Evolutionary conservation across 2,888 invertebrate genomes (phyloP).

Genomic region (Drosophila nigricruria): DNA sequence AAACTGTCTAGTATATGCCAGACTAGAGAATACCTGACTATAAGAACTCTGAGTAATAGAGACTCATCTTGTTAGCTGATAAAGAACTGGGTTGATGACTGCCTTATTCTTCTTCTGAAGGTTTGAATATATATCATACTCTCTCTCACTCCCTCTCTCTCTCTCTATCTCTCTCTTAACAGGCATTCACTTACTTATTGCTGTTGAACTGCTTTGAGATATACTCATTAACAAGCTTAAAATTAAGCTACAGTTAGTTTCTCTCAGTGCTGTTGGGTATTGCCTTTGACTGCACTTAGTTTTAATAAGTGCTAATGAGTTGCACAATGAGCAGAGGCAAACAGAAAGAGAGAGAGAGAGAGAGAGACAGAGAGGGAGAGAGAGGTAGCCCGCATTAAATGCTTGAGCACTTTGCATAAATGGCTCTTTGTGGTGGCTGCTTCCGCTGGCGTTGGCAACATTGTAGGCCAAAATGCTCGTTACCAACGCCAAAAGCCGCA

Average conservation of each 20-base stretch:
- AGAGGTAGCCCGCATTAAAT: conserved; percentile 43
- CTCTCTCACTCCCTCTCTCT: too few relatives aligned
- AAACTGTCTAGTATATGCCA: too few relatives aligned
- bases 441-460: conserved; percentile 64
- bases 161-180: too few relatives aligned
- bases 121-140: too few relatives aligned
- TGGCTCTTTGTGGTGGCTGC: conserved; percentile 52
- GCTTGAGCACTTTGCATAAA: conserved; percentile 67
- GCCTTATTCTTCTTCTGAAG: too few relatives aligned
- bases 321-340: conserved; percentile 57
- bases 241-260: background rate
- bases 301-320: conserved; percentile 84
- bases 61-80: too few relatives aligned
- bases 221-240: background rate
- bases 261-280: conserved; percentile 11
- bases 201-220: too few relatives aligned
- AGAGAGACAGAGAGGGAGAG: background rate
- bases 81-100: too few relatives aligned
- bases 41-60: too few relatives aligned
- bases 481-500: conserved; percentile 64
- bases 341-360: background rate
- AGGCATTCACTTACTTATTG: too few relatives aligned
- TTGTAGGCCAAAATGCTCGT: conserved; percentile 67
- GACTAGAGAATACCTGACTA: too few relatives aligned
- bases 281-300: conserved; percentile 66